A percentile compares a stretch with the other conserved stretches of the same genome.
These are phyloP conservation scores for Augochlora pura DNA, from an alignment of 1,140 invertebrate species.

Conservation along the genomic window DNA sequence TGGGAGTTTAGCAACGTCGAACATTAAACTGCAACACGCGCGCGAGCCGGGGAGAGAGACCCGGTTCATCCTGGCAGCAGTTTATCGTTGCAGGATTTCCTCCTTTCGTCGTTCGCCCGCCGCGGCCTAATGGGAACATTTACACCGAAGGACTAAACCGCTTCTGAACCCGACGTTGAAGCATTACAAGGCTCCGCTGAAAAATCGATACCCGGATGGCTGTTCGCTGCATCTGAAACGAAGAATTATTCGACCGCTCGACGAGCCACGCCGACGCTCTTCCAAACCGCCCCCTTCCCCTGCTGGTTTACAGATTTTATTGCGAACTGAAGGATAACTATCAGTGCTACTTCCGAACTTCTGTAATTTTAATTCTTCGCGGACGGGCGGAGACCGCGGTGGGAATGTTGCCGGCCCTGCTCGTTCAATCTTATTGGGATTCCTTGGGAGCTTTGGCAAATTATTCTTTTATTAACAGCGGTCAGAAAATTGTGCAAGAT, in stretches of 20 bases:
- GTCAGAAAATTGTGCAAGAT: no score
- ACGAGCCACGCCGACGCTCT: not conserved
- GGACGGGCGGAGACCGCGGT: no score
- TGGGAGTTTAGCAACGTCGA: conserved; percentile 25
- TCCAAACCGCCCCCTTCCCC: not conserved
- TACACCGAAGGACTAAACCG: conserved; percentile 44
- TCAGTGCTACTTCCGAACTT: no score
- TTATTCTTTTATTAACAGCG: no score
- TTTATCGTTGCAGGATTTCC: conserved; percentile 47
- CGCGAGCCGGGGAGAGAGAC: conserved; percentile 1
- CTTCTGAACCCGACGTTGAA: conserved; percentile 10
- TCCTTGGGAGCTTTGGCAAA: no score
- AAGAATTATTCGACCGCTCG: conserved; percentile 3
- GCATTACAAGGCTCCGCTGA: conserved; percentile 40
- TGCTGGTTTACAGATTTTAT: not conserved
- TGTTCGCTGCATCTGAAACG: conserved; percentile 4
- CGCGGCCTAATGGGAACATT: conserved; percentile 39
- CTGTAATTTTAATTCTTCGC: no score
- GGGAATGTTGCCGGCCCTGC: no score
- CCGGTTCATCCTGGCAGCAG: conserved; percentile 37
- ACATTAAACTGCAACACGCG: conserved; percentile 36
- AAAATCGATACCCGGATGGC: conserved; percentile 38
- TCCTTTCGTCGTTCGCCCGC: conserved; percentile 35
- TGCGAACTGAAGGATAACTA: not conserved
- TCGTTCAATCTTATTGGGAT: no score